These are phyloP conservation scores for Pseudachorutes palmiensis DNA, from an alignment of 1,140 invertebrate genomes.

Conservation along the genomic window DNA sequence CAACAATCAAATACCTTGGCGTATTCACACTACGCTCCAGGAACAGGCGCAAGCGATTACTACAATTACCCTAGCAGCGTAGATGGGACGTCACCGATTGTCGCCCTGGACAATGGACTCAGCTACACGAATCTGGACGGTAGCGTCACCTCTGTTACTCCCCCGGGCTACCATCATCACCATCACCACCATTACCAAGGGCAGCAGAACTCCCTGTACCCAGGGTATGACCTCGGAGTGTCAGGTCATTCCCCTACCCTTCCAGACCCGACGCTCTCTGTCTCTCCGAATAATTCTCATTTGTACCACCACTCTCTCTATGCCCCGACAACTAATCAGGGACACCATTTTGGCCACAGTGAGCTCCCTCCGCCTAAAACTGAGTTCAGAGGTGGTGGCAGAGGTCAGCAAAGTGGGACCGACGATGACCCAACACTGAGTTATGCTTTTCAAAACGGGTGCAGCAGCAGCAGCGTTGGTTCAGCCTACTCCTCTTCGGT, in stretches of 20 bases:
- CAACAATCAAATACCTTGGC: slow-evolving; percentile 4
- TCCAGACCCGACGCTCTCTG: slow-evolving; percentile 27
- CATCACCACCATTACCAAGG: slow-evolving; percentile 9
- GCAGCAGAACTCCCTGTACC: slow-evolving; percentile 1
- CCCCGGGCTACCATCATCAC: background rate
- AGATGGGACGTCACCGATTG: slow-evolving; percentile 57
- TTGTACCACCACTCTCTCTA: slow-evolving; percentile 17
- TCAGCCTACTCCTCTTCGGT: slow-evolving; percentile 1
- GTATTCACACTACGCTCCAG: slow-evolving; percentile 9
- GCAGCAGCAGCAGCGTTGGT: too few species aligned
- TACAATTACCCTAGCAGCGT: background rate
- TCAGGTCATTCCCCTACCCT: slow-evolving; percentile 33
- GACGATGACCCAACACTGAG: background rate
- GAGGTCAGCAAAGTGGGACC: background rate
- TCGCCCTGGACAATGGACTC: slow-evolving; percentile 64
- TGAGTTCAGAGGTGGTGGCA: background rate
- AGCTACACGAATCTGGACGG: slow-evolving; percentile 87
- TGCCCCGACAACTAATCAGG: slow-evolving; percentile 40
- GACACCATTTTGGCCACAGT: slow-evolving; percentile 42
- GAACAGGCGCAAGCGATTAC: slow-evolving; percentile 10
- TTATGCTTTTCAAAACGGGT: slow-evolving; percentile 4
- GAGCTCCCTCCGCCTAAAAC: background rate
- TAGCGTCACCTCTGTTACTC: slow-evolving; percentile 27
- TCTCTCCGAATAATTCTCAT: slow-evolving; percentile 31
- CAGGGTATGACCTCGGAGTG: slow-evolving; percentile 2